Evolutionary conservation across 2,113 vertebrate genomes (phyloP).

Genomic region (Istiophorus platypterus): DNA sequence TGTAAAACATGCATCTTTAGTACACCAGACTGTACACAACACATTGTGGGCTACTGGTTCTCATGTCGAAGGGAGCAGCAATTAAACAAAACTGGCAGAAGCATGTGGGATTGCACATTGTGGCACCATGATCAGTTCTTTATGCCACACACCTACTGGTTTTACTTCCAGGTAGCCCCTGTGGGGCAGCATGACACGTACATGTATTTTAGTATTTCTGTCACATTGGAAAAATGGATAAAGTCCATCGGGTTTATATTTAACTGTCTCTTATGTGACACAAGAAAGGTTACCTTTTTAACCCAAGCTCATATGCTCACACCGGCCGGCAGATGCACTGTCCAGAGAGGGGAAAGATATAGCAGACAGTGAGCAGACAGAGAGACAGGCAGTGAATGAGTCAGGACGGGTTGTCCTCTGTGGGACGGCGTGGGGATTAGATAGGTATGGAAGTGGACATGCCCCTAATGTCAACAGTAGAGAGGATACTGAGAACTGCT

Average conservation of each 20-base stretch:
- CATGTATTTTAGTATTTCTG: background rate
- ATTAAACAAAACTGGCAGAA: too few relatives aligned
- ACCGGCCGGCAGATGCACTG: background rate
- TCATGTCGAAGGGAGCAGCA: too few relatives aligned
- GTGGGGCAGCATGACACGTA: background rate
- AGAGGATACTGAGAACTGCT: constrained; percentile 41
- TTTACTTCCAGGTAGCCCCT: too few relatives aligned
- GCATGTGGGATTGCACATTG: too few relatives aligned
- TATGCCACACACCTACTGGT: too few relatives aligned
- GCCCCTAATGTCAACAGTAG: constrained; percentile 68
- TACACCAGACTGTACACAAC: too few relatives aligned
- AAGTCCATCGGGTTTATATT: background rate
- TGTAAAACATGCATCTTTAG: too few relatives aligned
- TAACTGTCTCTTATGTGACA: background rate
- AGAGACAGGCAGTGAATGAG: constrained; percentile 26
- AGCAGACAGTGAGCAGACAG: constrained; percentile 41
- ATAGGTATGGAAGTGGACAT: constrained; percentile 60
- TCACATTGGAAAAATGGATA: background rate
- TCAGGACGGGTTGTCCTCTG: constrained; percentile 45
- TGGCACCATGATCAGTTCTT: too few relatives aligned
- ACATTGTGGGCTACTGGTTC: too few relatives aligned
- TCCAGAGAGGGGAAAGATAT: constrained; percentile 5
- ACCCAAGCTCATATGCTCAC: background rate
- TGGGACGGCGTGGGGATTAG: constrained; percentile 50
- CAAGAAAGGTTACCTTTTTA: background rate